Percentiles rank a stretch among this genome's conserved stretches.
phyloP scores from a whole-genome alignment of 1,140 invertebrate species.

The Diorhabda carinulata region DNA sequence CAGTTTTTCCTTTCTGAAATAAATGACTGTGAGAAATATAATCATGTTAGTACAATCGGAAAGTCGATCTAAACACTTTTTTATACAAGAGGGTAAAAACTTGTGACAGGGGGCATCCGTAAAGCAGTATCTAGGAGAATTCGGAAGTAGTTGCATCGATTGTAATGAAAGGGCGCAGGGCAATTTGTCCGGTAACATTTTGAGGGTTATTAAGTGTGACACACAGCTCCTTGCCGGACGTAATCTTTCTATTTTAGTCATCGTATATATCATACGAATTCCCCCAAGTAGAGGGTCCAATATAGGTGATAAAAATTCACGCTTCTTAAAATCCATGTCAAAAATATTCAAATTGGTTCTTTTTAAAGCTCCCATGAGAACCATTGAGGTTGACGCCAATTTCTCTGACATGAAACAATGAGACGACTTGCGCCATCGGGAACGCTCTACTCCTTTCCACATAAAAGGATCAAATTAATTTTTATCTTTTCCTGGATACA shows the following conservation, averaged over 20 bases:
- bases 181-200: slow-evolving; percentile 13
- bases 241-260: slow-evolving; percentile 29
- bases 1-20: no score
- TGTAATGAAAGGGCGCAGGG: background rate
- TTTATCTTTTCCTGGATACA: slow-evolving; percentile 24
- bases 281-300: slow-evolving; percentile 27
- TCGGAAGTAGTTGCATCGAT: background rate
- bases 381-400: slow-evolving; percentile 52
- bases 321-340: slow-evolving; percentile 52
- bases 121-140: background rate
- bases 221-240: slow-evolving; percentile 6
- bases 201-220: slow-evolving; percentile 14
- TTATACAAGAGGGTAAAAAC: no score
- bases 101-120: no score
- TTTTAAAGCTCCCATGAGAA: slow-evolving; percentile 47
- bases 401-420: slow-evolving; percentile 50
- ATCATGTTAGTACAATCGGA: no score
- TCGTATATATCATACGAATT: slow-evolving; percentile 29
- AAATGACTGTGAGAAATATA: no score
- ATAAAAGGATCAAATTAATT: slow-evolving; percentile 41
- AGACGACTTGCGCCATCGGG: slow-evolving; percentile 32
- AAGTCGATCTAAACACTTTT: no score
- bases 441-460: slow-evolving; percentile 41
- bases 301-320: slow-evolving; percentile 47
- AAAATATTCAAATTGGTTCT: slow-evolving; percentile 52